Conservation (phyloP, 2,113 vertebrate species). For the Herpetotheres cachinnans region DNA sequence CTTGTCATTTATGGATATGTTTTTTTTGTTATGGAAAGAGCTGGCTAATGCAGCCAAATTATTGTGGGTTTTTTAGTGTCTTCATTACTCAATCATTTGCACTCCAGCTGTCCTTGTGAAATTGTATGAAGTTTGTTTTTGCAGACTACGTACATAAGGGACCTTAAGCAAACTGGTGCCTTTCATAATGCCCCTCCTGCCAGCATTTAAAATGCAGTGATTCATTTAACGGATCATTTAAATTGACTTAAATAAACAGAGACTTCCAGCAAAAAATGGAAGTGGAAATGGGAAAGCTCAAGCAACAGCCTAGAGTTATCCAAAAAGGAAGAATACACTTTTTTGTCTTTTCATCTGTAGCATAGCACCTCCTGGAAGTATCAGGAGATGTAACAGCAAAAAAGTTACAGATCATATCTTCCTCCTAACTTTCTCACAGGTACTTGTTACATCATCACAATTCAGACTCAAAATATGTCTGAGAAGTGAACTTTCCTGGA, state of each 20-base stretch:
- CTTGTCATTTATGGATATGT: neutral
- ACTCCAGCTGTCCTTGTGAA: slow-evolving; percentile 14
- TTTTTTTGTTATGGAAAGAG: neutral
- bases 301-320: neutral
- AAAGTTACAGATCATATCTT: neutral
- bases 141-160: neutral
- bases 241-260: neutral
- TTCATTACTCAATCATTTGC: neutral
- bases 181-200: neutral
- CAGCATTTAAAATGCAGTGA: neutral
- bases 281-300: neutral
- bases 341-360: neutral
- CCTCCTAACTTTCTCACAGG: neutral
- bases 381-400: neutral
- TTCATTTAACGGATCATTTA: slow-evolving; percentile 10
- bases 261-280: neutral
- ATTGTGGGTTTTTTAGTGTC: neutral
- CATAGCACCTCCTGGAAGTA: neutral
- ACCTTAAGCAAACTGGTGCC: neutral
- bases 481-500: neutral
- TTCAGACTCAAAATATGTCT: neutral
- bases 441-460: neutral
- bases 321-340: neutral
- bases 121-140: neutral
- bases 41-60: neutral